Base-by-base conservation (phyloP, 2,797 vertebrate species). In the Furcifer pardalis region DNA sequence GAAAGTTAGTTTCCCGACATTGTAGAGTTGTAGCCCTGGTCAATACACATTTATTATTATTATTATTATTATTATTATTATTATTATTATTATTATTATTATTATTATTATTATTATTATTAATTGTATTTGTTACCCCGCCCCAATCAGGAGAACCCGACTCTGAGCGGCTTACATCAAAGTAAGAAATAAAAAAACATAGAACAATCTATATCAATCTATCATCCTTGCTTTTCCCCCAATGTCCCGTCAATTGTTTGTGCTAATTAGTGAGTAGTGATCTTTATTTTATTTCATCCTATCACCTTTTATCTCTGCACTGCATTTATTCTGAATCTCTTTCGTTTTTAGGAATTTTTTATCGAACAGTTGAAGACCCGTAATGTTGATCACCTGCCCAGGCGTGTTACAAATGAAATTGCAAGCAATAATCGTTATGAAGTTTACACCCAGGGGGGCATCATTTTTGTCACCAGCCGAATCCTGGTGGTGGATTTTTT, bases 401-500 rank as follows among this genome's bases (percentile, higher is more conserved):
- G 95, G 46, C 97, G 97, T 0, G 97, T 99, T 66, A 99, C 97
- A 84, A 99, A 98, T 85, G 98, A 99, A 84, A 90, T 98, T 73
- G 91, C 96, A 76, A 98, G 96, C 84, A 91, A 89, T 1, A 97
- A 97, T 78, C 97, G 98, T 1, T 97, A 98, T 0, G 95, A 97
- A 1, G 98, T 99, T 5, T 99, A 99, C 94, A 98, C 97, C 0
- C 96, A 97, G 86, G 99, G 99, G 30, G 98, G 99, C 1, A 96
- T 99, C 40, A 94, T 99, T 90, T 99, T 98, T 90, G 98, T 98
- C 87, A 99, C 98, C 79, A 99, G 98, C 89, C 96, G 98, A 59
- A 99, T 99, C 91, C 96, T 99, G 80, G 98, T 99, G 91, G 98
- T 99, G 12, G 98, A 99, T 94, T 98, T 99, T 90, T 97, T 99